Evolutionary conservation across 2,797 vertebrate genomes (phyloP).

Genomic region (Dromococcyx pavoninus): DNA sequence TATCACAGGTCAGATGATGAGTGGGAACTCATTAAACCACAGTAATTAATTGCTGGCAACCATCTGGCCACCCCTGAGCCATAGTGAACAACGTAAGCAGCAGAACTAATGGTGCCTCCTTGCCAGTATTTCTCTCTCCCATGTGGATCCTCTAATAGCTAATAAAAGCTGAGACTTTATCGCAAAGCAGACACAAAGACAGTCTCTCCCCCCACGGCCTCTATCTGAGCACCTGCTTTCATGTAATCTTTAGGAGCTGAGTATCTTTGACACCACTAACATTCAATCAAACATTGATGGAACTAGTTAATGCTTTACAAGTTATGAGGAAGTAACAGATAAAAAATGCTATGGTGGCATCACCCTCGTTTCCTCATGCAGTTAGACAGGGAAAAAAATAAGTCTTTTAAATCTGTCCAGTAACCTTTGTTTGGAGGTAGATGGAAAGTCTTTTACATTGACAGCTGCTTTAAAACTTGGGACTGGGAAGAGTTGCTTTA

Average conservation of each 20-base stretch:
- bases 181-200: conserved; percentile 56
- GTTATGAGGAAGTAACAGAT: conserved; percentile 56
- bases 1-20: conserved; percentile 70
- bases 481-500: background rate
- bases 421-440: conserved; percentile 26
- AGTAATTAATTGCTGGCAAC: conserved; percentile 72
- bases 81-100: conserved; percentile 63
- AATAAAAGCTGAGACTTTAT: conserved; percentile 66
- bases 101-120: conserved; percentile 65
- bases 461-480: conserved; percentile 23
- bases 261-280: conserved; percentile 36
- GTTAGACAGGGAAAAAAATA: background rate
- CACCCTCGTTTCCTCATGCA: background rate
- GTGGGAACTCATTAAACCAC: conserved; percentile 70
- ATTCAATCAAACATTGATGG: conserved; percentile 49
- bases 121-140: conserved; percentile 64
- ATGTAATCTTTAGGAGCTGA: conserved; percentile 10
- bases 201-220: background rate
- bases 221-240: conserved; percentile 40
- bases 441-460: background rate
- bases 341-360: conserved; percentile 12
- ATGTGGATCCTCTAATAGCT: conserved; percentile 61
- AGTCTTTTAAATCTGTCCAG: conserved; percentile 6
- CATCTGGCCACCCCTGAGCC: conserved; percentile 70
- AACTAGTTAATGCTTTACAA: conserved; percentile 51